Evolutionary conservation across 2,797 vertebrate species (phyloP).

Genomic region (Pteropus rufus): DNA sequence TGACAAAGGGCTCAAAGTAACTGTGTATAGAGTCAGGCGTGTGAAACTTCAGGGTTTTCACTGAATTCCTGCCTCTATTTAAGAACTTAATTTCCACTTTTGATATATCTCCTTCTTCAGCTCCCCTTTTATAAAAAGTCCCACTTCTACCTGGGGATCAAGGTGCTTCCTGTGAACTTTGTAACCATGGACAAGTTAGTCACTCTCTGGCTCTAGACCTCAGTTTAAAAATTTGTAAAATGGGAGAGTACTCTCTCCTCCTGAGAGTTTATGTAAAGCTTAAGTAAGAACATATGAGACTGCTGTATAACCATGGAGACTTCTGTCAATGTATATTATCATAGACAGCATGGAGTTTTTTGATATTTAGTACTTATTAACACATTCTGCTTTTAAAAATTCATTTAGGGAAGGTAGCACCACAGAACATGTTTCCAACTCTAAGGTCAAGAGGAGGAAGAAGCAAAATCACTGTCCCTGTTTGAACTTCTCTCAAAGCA

Average conservation of each 20-base stretch:
- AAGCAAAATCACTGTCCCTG: not conserved
- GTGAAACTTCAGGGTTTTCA: not conserved
- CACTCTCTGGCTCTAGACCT: not conserved
- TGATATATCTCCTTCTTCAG: not conserved
- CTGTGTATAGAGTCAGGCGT: rapidly evolving
- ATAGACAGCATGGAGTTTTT: not conserved
- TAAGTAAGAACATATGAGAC: not conserved
- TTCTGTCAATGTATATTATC: not conserved
- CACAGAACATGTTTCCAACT: not conserved
- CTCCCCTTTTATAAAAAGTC: not conserved
- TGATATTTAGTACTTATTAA: not conserved
- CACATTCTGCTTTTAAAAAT: not conserved
- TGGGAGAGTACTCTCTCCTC: not conserved
- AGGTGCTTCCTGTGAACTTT: not conserved
- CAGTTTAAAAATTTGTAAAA: not conserved
- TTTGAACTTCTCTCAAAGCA: not conserved
- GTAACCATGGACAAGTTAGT: not conserved
- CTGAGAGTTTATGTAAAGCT: not conserved
- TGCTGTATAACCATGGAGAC: not conserved
- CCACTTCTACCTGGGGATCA: not conserved
- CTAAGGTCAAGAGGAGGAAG: not conserved
- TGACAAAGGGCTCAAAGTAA: not conserved
- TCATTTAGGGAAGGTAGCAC: not conserved
- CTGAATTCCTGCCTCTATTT: not conserved
- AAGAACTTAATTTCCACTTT: not conserved